These are phyloP conservation scores for Nyctibius bracteatus DNA, from an alignment of 2,113 vertebrate genomes.

Conservation along the genomic window DNA sequence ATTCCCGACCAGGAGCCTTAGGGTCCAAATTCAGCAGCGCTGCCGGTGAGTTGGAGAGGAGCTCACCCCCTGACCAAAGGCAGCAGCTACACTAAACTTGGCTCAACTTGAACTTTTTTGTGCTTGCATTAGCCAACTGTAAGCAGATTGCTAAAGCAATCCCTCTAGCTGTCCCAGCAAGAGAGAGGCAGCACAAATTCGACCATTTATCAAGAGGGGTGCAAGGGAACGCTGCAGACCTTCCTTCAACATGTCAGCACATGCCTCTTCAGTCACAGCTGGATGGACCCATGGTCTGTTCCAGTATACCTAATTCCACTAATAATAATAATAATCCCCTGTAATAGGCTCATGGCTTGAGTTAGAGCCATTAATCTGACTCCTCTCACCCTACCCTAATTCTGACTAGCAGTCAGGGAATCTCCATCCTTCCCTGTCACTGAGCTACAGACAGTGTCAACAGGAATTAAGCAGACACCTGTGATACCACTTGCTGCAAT, in stretches of 20 bases:
- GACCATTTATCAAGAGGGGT: not conserved
- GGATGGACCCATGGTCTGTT: not conserved
- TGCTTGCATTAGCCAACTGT: not conserved
- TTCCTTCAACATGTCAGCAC: not conserved
- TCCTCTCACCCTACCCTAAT: constrained; percentile 19
- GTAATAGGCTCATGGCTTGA: constrained; percentile 44
- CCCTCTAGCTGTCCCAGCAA: not conserved
- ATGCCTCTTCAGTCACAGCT: not conserved
- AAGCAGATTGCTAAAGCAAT: not conserved
- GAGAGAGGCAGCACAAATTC: not conserved
- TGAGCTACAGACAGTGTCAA: constrained; percentile 10
- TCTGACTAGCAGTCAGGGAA: constrained; percentile 23
- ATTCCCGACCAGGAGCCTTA: not conserved
- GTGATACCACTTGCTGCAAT: constrained; percentile 29
- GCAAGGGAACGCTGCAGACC: not conserved
- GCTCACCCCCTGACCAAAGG: not conserved
- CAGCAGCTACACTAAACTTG: not conserved
- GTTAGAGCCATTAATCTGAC: constrained; percentile 39
- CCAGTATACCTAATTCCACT: constrained; percentile 32
- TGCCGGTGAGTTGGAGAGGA: not conserved
- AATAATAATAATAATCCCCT: constrained; percentile 62
- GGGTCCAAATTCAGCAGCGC: not conserved
- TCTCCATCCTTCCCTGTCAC: not conserved
- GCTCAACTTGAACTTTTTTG: not conserved
- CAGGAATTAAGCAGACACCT: constrained; percentile 44